Percentiles rank a stretch among this genome's conserved stretches.
phyloP scores from a whole-genome alignment of 1,140 invertebrate species.

The Pseudomyrmex pallidus region DNA sequence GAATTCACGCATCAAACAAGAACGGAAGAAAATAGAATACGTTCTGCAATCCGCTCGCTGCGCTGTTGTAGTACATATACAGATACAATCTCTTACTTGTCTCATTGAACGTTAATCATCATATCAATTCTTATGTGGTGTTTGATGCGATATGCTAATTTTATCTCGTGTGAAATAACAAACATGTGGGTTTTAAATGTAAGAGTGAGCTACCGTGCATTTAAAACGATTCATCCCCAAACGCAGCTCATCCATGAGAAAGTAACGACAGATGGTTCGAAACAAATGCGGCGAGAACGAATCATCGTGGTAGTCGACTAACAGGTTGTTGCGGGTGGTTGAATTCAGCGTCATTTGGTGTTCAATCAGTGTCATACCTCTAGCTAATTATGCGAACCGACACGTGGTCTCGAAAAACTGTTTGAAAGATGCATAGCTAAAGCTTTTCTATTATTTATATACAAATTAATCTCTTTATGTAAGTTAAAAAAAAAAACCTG shows the following conservation, averaged over 20 bases:
- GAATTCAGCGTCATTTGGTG: constrained; percentile 68
- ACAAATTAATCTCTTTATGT: background rate
- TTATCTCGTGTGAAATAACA: constrained; percentile 82
- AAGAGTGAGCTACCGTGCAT: constrained; percentile 54
- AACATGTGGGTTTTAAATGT: constrained; percentile 82
- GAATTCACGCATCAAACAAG: no score
- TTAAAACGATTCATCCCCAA: constrained; percentile 76
- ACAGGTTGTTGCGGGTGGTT: constrained; percentile 79
- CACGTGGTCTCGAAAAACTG: background rate
- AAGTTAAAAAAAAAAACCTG: no score
- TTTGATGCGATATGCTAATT: constrained; percentile 36
- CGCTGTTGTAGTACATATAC: no score
- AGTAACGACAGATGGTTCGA: constrained; percentile 79
- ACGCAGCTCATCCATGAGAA: constrained; percentile 80
- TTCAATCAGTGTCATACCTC: constrained; percentile 72
- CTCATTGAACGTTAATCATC: no score
- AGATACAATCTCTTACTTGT: no score
- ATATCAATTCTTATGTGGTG: constrained; percentile 8
- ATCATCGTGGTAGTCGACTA: constrained; percentile 77
- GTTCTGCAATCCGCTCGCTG: no score
- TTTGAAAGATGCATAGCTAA: background rate
- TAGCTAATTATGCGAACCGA: background rate
- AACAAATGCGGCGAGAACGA: constrained; percentile 69
- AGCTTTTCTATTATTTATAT: background rate
- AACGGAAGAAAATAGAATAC: no score